Evolutionary conservation across 2,113 vertebrate species (phyloP), one percentile per base, ranked within the genome.

Genomic region (Lophotis ruficrista): DNA sequence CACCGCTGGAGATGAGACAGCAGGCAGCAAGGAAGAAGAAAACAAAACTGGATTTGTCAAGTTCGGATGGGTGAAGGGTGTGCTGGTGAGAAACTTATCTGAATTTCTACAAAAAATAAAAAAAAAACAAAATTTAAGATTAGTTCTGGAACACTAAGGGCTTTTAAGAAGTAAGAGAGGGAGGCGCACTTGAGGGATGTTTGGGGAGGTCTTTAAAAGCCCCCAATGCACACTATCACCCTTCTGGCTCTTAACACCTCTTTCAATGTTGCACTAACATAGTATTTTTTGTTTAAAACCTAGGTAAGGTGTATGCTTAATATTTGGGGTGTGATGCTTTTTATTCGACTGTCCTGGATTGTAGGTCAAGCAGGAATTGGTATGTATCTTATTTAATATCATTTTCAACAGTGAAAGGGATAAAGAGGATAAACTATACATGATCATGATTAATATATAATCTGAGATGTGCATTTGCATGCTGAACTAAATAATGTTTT

Each of bases 261-360:
- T 71, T 79, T 51, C 57, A 77, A 35, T 5, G 8, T 47, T 62
- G 62, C 48, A 54, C 58, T 96, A 75, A 97, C 38, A 22, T 24
- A 28, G 43, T 50, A 56, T 35, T 90, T 53, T 94, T 91, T 93
- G 31, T 95, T 92, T 89, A 87, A 96, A 79, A 91, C 76, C 80
- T 97, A 99, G 99, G 99, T 99, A 85, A 98, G 99, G 97, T 99
- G 99, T 91, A 99, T 99, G 99, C 97, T 99, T 95, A 99, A 99
- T 94, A 99, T 99, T 94, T 99, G 99, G 99, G 99, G 99, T 33
- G 99, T 99, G 92, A 99, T 99, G 99, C 98, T 99, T 92, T 99
- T 99, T 95, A 99, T 99, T 95, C 99, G 99, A 84, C 99, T 99
- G 83, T 99, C 99, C 83, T 99, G 99, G 99, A 99, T 99, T 75